Percentiles rank a stretch among this genome's conserved stretches.
phyloP scores from a whole-genome alignment of 2,888 invertebrate species.

The Strigamia transsilvanica region DNA sequence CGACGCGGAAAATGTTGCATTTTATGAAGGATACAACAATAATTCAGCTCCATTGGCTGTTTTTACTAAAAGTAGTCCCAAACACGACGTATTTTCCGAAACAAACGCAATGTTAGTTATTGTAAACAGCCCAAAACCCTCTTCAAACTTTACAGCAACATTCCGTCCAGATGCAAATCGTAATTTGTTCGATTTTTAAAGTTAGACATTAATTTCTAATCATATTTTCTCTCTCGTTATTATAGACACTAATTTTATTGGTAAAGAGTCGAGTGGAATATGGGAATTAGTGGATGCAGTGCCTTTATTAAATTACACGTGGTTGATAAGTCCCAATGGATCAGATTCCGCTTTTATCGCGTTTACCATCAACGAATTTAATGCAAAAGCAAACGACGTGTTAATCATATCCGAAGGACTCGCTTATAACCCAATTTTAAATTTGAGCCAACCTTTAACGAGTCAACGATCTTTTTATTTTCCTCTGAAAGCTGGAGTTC shows the following conservation, averaged over 20 bases:
- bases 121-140: background rate
- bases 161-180: background rate
- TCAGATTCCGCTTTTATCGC: background rate
- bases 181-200: background rate
- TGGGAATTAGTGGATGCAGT: background rate
- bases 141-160: background rate
- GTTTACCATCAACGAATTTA: background rate
- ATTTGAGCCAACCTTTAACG: background rate
- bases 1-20: background rate
- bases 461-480: background rate
- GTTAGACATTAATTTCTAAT: background rate
- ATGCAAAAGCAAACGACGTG: background rate
- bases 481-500: background rate
- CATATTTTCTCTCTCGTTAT: background rate
- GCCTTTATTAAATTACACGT: background rate
- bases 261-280: background rate
- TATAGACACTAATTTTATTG: background rate
- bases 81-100: background rate
- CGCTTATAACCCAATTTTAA: background rate
- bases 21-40: background rate
- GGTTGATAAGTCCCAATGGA: background rate
- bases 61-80: background rate
- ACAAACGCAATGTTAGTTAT: background rate
- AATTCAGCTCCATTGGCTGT: background rate
- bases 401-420: background rate